phyloP scores from a whole-genome alignment of 2,888 invertebrate genomes.

The Amphiduros pacificus region DNA sequence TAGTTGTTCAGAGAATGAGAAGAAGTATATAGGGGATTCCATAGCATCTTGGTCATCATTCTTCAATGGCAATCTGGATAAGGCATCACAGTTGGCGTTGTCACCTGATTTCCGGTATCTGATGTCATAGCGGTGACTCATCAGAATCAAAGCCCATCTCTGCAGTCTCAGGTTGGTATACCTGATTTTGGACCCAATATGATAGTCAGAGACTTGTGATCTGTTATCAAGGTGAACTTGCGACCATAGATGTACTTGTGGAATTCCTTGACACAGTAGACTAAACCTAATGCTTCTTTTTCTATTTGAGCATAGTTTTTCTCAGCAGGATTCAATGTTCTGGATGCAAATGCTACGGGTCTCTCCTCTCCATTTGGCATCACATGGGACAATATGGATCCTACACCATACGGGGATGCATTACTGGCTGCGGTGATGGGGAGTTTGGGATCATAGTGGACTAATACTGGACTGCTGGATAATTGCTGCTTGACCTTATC shows the following conservation, averaged over 20 bases:
- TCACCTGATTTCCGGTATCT: constrained; percentile 38
- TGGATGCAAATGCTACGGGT: constrained; percentile 58
- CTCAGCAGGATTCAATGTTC: constrained; percentile 56
- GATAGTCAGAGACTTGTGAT: constrained; percentile 55
- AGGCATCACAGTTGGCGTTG: constrained; percentile 48
- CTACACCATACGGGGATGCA: constrained; percentile 47
- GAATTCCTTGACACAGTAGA: constrained; percentile 57
- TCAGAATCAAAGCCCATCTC: constrained; percentile 42
- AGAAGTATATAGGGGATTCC: background rate
- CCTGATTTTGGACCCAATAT: constrained; percentile 49
- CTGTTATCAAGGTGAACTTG: constrained; percentile 56
- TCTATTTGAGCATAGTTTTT: constrained; percentile 52
- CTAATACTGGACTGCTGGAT: constrained; percentile 29
- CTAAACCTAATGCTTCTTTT: constrained; percentile 52
- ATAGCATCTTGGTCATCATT: background rate
- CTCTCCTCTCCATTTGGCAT: constrained; percentile 46
- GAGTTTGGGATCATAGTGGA: constrained; percentile 40
- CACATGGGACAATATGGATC: constrained; percentile 44
- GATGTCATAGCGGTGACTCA: constrained; percentile 51
- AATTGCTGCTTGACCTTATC: constrained; percentile 25
- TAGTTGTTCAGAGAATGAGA: background rate
- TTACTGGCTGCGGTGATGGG: constrained; percentile 48
- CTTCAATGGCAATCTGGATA: constrained; percentile 41
- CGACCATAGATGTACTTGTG: constrained; percentile 56
- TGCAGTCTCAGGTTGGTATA: constrained; percentile 42